Evolutionary conservation across 2,888 invertebrate genomes (phyloP).

Genomic region (Dinocampus coccinellae): DNA sequence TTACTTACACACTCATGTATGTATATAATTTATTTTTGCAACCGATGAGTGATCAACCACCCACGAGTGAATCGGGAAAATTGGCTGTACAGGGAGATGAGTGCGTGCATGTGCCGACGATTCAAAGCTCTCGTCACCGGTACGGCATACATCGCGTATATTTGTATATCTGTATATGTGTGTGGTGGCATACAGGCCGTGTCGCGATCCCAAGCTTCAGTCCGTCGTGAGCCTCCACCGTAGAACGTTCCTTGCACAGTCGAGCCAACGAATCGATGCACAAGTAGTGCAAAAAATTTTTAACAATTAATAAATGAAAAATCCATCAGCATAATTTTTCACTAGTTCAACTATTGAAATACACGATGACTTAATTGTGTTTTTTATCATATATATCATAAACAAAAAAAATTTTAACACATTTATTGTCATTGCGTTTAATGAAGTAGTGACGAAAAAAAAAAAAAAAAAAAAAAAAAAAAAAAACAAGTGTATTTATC

Average conservation of each 20-base stretch:
- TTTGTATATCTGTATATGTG: conserved; percentile 8
- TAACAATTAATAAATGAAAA: neutral
- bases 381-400: neutral
- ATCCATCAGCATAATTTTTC: neutral
- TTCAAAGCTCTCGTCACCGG: conserved; percentile 10
- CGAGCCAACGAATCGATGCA: conserved; percentile 30
- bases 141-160: neutral
- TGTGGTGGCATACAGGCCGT: conserved; percentile 27
- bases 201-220: conserved; percentile 48
- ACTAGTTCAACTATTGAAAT: neutral
- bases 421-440: neutral
- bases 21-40: neutral
- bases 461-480: conserved; percentile 8
- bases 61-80: neutral
- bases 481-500: conserved; percentile 28
- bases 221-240: conserved; percentile 59
- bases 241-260: conserved; percentile 49
- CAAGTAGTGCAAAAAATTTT: conserved; percentile 1
- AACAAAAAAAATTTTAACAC: neutral
- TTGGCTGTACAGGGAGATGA: neutral
- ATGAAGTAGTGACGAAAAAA: neutral
- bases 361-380: neutral
- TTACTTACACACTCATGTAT: neutral
- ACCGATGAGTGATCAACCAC: neutral
- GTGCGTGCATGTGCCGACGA: conserved; percentile 11